Evolutionary conservation across 2,797 vertebrate species (phyloP).

Genomic region (Scleropages formosus): DNA sequence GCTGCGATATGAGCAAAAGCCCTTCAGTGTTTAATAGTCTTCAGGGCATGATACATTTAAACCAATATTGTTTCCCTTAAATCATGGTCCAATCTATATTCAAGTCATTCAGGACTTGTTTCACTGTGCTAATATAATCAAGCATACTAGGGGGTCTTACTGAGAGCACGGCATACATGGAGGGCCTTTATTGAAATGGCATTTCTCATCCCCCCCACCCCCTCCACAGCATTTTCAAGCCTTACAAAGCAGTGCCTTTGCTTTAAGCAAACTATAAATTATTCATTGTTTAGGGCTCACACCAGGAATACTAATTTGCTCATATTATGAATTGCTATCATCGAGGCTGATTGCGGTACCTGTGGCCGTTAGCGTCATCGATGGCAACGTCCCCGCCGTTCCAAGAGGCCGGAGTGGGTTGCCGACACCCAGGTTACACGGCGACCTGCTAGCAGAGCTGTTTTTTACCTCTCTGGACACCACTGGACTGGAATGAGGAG

Average conservation of each 20-base stretch:
- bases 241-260: conserved; percentile 47
- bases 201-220: not conserved
- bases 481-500: conserved; percentile 31
- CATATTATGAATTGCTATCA: conserved; percentile 60
- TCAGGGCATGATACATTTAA: too few species aligned
- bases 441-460: conserved; percentile 34
- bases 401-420: conserved; percentile 48
- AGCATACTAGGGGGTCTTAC: not conserved
- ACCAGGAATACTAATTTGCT: conserved; percentile 69
- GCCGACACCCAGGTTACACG: conserved; percentile 47
- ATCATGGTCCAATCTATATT: too few species aligned
- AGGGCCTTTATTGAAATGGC: conserved; percentile 11
- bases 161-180: not conserved
- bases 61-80: too few species aligned
- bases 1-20: too few species aligned
- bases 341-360: conserved; percentile 65
- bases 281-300: conserved; percentile 67
- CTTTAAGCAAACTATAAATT: conserved; percentile 68
- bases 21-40: too few species aligned
- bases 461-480: conserved; percentile 35
- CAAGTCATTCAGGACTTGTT: not conserved
- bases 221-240: not conserved
- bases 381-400: conserved; percentile 56
- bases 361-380: conserved; percentile 62
- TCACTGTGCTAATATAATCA: not conserved